Base-by-base conservation (phyloP, 2,797 vertebrate species). In the Smutsia temminckii region DNA sequence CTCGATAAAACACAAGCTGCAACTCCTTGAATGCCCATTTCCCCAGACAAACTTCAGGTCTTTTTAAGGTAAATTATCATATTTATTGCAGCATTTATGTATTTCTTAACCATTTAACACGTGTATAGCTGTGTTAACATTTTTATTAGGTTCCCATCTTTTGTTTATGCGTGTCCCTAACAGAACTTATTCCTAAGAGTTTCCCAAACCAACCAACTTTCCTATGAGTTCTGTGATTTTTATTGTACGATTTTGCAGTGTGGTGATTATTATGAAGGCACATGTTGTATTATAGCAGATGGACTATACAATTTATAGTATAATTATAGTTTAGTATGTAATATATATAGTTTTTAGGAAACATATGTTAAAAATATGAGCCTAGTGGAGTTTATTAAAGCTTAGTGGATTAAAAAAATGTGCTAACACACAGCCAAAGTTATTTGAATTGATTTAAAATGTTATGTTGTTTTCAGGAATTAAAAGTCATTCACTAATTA, bases 401-500 rank as follows among this genome's bases (percentile, higher is more conserved):
- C n/a, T 59, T 69, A 85, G 46, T 80, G 37, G 51, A 79, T 87
- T 75, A 46, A 46, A 46, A 46, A 46, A 46, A 46, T 46, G 46
- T 46, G 46, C 75, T 87, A 64, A 53, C 42, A n/a, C 85, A 34
- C 21, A 87, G 53, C 9, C 20, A 69, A 81, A 89, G 20, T 57
- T 89, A 89, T 84, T 83, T 94, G 20, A 95, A 86, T 23, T 80
- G 77, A 94, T 37, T 95, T 72, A 92, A 84, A 79, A 66, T 71
- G 34, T 83, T 27, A 74, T 55, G 21, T 25, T 81, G 13, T 79
- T 34, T 93, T 69, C 46, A 94, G 64, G 8, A 37, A 68, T 85
- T 64, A 81, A 77, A 93, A 93, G 37, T 6, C 32, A 69, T 57
- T 68, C 64, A 25, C 75, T 85, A 80, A 63, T 34, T 61, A 72